These are phyloP conservation scores for Cyprinus carpio DNA, from an alignment of 2,113 vertebrate genomes.

Conservation along the genomic window DNA sequence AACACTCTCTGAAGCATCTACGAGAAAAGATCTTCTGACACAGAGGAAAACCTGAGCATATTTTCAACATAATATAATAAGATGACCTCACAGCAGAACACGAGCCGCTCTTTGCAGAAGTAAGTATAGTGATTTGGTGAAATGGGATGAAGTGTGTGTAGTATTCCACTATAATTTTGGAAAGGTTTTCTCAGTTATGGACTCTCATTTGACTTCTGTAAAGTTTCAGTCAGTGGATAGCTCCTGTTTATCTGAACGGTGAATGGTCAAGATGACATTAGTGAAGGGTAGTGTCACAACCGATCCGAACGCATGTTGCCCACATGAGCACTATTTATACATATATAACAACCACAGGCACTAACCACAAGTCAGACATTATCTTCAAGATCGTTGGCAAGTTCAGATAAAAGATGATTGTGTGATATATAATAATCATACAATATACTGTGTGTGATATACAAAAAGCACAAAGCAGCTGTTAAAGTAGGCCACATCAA, in stretches of 20 bases:
- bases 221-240: neutral
- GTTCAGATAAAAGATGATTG: neutral
- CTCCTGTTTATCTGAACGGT: neutral
- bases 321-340: too few species aligned
- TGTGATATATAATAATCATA: too few species aligned
- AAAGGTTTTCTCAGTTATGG: neutral
- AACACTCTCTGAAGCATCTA: neutral
- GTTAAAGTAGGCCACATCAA: too few species aligned
- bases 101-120: neutral
- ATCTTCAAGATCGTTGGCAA: neutral
- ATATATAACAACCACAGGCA: too few species aligned
- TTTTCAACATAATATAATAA: neutral
- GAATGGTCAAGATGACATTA: neutral
- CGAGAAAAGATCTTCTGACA: conserved; percentile 3
- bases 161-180: neutral
- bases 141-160: neutral
- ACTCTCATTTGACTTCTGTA: neutral
- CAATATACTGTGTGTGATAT: neutral
- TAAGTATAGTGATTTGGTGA: neutral
- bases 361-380: too few species aligned
- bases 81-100: neutral
- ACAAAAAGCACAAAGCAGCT: too few species aligned
- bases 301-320: neutral
- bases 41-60: neutral
- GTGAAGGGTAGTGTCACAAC: neutral